These are phyloP conservation scores for Otolemur garnettii DNA, from an alignment of 2,113 vertebrate species.

Conservation along the genomic window DNA sequence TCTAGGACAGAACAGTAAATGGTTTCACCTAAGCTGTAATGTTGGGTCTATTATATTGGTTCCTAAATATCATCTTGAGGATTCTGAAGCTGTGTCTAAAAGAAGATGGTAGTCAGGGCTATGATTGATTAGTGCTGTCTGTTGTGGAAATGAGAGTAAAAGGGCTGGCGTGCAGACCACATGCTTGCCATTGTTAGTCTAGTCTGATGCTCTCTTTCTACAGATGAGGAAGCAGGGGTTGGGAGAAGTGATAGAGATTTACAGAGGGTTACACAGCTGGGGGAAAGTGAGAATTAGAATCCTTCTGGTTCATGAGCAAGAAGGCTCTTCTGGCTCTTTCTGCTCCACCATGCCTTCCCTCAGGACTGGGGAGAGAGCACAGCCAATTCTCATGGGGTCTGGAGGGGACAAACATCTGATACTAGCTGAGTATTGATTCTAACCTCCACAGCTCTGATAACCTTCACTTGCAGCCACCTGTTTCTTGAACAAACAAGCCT, in stretches of 20 bases:
- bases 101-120: background rate
- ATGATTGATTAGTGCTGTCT: background rate
- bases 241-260: background rate
- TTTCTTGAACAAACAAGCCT: slow-evolving; percentile 72
- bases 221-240: background rate
- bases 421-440: background rate
- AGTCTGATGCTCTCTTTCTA: background rate
- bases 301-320: background rate
- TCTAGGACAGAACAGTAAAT: background rate
- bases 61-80: background rate
- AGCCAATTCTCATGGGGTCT: background rate
- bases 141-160: background rate
- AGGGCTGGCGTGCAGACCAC: background rate
- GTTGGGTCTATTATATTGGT: background rate
- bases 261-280: background rate
- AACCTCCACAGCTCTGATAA: background rate
- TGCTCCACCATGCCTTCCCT: background rate
- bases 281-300: background rate
- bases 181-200: background rate
- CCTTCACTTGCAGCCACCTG: slow-evolving; percentile 8
- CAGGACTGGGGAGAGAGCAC: background rate
- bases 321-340: background rate
- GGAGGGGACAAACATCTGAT: background rate
- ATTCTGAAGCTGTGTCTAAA: background rate
- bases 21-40: background rate